Evolutionary conservation across 1,140 invertebrate genomes (phyloP).

Genomic region (Microplitis demolitor): DNA sequence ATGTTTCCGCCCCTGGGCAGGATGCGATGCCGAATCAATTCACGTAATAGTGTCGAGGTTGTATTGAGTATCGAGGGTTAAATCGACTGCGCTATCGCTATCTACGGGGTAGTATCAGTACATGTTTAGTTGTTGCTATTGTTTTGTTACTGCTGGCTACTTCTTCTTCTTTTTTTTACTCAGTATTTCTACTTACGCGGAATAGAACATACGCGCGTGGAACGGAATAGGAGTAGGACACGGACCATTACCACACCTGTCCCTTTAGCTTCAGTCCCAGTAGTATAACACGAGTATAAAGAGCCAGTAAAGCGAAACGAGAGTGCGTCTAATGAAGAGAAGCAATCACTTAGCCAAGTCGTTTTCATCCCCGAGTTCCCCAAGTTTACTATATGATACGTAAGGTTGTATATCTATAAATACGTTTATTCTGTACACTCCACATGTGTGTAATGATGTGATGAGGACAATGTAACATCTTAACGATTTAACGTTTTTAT

Average conservation of each 20-base stretch:
- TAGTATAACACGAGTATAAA: slow-evolving; percentile 5
- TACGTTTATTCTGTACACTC: neutral
- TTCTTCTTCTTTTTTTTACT: neutral
- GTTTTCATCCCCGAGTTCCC: slow-evolving; percentile 8
- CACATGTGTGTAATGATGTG: no score
- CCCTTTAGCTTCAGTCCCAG: slow-evolving; percentile 36
- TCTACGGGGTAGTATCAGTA: neutral
- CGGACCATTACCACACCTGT: slow-evolving; percentile 57
- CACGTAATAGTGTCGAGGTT: slow-evolving; percentile 50
- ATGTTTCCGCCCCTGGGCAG: slow-evolving; percentile 37
- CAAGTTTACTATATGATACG: neutral
- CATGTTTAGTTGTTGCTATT: slow-evolving; percentile 7
- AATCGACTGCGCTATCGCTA: slow-evolving; percentile 37
- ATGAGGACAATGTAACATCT: no score
- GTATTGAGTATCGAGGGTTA: slow-evolving; percentile 29
- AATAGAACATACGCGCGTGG: neutral
- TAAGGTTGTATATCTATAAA: slow-evolving; percentile 12
- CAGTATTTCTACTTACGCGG: neutral
- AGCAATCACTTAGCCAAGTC: slow-evolving; percentile 53
- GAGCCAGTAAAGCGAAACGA: slow-evolving; percentile 11
- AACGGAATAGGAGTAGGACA: slow-evolving; percentile 33
- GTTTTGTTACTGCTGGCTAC: neutral
- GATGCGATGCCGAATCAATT: slow-evolving; percentile 54
- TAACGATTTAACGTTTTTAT: no score
- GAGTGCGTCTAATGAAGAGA: slow-evolving; percentile 51